Evolutionary conservation across 2,888 invertebrate genomes (phyloP).

Genomic region (Nebria salina): DNA sequence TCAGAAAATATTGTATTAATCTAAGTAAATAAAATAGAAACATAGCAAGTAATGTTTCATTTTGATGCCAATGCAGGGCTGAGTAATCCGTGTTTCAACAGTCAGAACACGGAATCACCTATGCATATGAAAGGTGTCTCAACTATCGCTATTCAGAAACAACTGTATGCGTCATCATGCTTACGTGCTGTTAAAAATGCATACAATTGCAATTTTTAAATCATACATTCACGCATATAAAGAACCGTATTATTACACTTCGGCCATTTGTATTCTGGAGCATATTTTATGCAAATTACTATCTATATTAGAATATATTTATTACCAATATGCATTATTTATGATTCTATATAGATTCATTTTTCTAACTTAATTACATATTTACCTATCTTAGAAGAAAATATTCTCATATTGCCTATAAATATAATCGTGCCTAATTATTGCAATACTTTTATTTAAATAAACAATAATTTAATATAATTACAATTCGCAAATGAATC

Average conservation of each 20-base stretch:
- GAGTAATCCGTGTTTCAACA: neutral
- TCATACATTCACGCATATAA: too few relatives aligned
- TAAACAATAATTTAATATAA: too few relatives aligned
- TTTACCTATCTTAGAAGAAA: too few relatives aligned
- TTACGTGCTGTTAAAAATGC: neutral
- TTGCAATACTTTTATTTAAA: too few relatives aligned
- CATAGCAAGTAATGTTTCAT: too few relatives aligned
- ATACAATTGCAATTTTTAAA: neutral
- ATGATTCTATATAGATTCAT: neutral
- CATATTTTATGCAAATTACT: neutral
- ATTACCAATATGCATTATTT: too few relatives aligned
- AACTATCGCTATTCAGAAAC: neutral
- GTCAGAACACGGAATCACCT: neutral
- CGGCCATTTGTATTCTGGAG: neutral
- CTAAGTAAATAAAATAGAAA: too few relatives aligned
- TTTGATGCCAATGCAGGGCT: neutral
- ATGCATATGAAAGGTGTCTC: neutral
- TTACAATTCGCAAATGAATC: too few relatives aligned
- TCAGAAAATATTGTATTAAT: too few relatives aligned
- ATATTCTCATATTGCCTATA: too few relatives aligned
- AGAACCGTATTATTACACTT: too few relatives aligned
- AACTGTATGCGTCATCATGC: neutral
- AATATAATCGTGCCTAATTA: too few relatives aligned
- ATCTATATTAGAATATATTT: neutral
- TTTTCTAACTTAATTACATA: neutral